Evolutionary conservation across 2,888 invertebrate species (phyloP).

Genomic region (Xestia rhomboidea): DNA sequence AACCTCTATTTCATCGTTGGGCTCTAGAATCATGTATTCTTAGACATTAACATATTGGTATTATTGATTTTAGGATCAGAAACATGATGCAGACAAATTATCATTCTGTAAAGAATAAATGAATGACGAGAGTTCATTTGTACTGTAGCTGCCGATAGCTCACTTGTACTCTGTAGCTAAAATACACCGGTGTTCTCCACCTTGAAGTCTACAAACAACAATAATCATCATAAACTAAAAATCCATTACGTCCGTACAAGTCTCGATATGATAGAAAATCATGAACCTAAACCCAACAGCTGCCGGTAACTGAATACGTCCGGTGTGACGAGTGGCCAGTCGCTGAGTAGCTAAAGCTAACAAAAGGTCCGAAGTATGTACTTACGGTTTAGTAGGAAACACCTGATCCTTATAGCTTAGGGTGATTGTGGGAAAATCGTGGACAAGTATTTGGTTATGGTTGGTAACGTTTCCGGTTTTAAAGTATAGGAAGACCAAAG

Average conservation of each 20-base stretch:
- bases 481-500: not conserved
- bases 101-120: not conserved
- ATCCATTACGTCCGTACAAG: slow-evolving; percentile 10
- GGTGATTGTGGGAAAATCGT: slow-evolving; percentile 55
- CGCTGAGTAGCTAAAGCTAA: slow-evolving; percentile 58
- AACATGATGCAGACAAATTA: not conserved
- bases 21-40: too few species aligned
- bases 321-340: slow-evolving; percentile 61
- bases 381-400: slow-evolving; percentile 56
- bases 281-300: slow-evolving; percentile 55
- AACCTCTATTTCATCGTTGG: not conserved
- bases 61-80: not conserved
- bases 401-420: slow-evolving; percentile 59
- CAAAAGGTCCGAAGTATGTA: slow-evolving; percentile 61
- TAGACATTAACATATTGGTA: not conserved
- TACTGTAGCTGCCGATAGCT: not conserved
- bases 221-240: slow-evolving; percentile 13
- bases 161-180: not conserved
- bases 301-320: slow-evolving; percentile 68
- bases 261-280: slow-evolving; percentile 49
- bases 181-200: not conserved
- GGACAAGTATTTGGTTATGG: slow-evolving; percentile 35
- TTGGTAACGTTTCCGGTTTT: slow-evolving; percentile 41
- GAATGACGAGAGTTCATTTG: not conserved
- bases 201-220: not conserved